Conservation (phyloP, 2,888 invertebrate genomes). For the Alsophila aescularia region DNA sequence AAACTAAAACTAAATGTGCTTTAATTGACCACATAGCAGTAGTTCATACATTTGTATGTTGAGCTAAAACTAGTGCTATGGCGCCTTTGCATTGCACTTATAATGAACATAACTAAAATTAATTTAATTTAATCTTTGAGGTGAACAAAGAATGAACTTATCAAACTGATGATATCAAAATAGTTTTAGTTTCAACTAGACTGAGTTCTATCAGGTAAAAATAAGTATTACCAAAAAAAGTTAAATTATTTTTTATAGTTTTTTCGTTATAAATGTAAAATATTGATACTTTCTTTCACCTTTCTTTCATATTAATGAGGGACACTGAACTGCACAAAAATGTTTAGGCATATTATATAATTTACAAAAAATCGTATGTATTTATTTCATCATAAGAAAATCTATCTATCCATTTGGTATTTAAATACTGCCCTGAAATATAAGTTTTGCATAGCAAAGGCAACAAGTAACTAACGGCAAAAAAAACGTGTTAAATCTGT, state of each 20-base stretch:
- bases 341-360: constrained; percentile 10
- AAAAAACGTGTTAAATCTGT: not conserved
- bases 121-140: constrained; percentile 40
- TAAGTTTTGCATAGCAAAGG: constrained; percentile 49
- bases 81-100: constrained; percentile 10
- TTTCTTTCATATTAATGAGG: constrained; percentile 22
- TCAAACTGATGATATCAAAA: not conserved
- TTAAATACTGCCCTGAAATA: constrained; percentile 74
- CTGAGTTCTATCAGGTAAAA: not conserved
- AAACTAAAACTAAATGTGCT: constrained; percentile 51
- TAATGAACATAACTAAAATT: constrained; percentile 43
- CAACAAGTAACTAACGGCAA: constrained; percentile 25
- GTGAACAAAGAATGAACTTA: constrained; percentile 32
- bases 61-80: constrained; percentile 18
- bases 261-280: not conserved
- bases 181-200: not conserved
- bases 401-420: constrained; percentile 77
- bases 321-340: constrained; percentile 14
- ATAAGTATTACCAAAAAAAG: too few species aligned
- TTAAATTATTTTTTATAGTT: too few species aligned
- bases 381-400: constrained; percentile 57
- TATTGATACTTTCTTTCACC: constrained; percentile 13
- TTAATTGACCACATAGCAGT: constrained; percentile 16
- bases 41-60: not conserved
- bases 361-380: constrained; percentile 35